Percentiles rank a stretch among this genome's conserved stretches.
phyloP scores from a whole-genome alignment of 2,113 vertebrate genomes.

The Rhadina sibilatrix region DNA sequence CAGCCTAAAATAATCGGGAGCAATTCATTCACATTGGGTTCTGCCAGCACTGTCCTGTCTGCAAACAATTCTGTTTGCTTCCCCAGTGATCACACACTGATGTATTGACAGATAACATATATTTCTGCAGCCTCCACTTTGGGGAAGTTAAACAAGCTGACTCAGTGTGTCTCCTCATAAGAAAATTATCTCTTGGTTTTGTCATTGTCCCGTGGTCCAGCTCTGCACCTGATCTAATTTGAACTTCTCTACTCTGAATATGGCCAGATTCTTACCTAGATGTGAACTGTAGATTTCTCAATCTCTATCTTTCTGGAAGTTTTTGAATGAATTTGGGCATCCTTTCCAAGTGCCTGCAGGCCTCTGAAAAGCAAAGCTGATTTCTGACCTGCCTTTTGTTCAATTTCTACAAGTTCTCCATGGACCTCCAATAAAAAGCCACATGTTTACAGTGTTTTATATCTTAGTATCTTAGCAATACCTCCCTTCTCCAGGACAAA shows the following conservation, averaged over 20 bases:
- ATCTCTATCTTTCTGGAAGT: neutral
- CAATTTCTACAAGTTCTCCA: neutral
- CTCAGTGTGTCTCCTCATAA: neutral
- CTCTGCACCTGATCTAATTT: neutral
- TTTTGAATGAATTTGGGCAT: neutral
- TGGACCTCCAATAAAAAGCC: neutral
- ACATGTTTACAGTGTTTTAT: neutral
- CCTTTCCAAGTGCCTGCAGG: neutral
- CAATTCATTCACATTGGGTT: neutral
- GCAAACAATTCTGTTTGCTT: neutral
- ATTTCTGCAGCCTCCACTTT: neutral
- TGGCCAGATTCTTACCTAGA: neutral
- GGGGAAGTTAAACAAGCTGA: constrained; percentile 9
- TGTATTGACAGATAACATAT: neutral
- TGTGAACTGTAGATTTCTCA: neutral
- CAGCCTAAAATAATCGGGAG: neutral
- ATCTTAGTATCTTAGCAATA: neutral
- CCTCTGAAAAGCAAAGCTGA: neutral
- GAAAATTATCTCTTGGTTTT: neutral
- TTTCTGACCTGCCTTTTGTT: neutral
- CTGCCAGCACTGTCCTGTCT: neutral
- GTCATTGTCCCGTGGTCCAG: neutral
- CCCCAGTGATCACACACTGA: neutral
- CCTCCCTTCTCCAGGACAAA: neutral
- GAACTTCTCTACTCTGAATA: neutral